Evolutionary conservation across 2,113 vertebrate species (phyloP).

Genomic region (Edolisoma coerulescens): DNA sequence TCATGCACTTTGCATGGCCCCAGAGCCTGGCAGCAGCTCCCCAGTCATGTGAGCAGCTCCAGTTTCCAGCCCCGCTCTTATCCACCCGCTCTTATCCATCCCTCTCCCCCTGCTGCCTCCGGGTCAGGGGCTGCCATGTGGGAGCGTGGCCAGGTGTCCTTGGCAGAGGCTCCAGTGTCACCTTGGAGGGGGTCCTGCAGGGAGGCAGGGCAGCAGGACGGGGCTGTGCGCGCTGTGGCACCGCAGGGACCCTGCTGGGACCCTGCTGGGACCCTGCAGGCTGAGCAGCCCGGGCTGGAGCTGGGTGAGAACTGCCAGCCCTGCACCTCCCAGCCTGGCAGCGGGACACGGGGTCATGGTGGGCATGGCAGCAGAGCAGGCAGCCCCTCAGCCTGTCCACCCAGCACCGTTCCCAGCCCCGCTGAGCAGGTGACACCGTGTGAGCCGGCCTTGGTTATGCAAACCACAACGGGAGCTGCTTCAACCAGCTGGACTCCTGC

Average conservation of each 20-base stretch:
- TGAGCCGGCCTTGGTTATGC: not conserved
- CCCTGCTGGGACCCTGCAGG: not conserved
- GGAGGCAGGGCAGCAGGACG: not conserved
- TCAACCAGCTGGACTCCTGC: slow-evolving; percentile 11
- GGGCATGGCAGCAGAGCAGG: accelerated
- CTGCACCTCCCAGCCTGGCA: not conserved
- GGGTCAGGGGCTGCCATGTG: not conserved
- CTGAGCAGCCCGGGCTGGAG: not conserved
- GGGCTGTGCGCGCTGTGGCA: accelerated
- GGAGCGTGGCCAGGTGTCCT: not conserved
- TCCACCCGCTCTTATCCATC: not conserved
- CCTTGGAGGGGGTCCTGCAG: not conserved
- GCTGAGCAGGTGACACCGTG: not conserved
- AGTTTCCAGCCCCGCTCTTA: not conserved
- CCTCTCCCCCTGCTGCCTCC: not conserved
- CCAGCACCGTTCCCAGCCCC: not conserved
- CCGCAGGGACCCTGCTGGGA: accelerated
- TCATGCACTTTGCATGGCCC: not conserved
- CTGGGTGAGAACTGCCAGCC: not conserved
- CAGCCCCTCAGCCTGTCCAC: not conserved
- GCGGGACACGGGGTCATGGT: accelerated
- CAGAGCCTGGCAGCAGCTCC: not conserved
- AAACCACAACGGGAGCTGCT: not conserved
- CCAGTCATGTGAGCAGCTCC: not conserved
- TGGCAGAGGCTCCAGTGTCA: not conserved